These are phyloP conservation scores for Bemisia tabaci DNA, from an alignment of 1,140 invertebrate species.

Conservation along the genomic window DNA sequence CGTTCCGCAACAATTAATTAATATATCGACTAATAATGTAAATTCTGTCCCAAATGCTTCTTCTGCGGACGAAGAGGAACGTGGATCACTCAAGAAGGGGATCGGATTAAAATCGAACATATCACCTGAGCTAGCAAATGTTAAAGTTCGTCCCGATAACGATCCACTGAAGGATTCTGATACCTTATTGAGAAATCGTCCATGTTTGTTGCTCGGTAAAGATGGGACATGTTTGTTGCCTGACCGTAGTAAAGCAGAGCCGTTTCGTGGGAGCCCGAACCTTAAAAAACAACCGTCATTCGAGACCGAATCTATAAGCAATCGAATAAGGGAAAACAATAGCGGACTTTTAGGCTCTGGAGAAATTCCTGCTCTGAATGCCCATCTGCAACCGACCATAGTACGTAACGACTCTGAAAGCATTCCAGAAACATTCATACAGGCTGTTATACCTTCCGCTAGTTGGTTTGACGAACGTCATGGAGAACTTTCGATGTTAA, in stretches of 20 bases:
- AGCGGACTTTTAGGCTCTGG: neutral
- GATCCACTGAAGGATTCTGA: no score
- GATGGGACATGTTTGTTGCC: neutral
- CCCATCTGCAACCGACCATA: neutral
- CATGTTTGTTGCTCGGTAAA: neutral
- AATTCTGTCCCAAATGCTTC: neutral
- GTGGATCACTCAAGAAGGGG: neutral
- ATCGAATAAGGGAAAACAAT: neutral
- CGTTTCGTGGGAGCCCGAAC: neutral
- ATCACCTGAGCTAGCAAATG: neutral
- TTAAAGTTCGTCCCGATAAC: neutral
- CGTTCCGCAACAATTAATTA: neutral
- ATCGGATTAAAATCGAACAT: neutral
- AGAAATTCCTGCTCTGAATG: neutral
- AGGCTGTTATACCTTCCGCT: neutral
- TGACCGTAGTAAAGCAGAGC: neutral
- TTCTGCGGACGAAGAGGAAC: neutral
- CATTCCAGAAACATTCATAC: neutral
- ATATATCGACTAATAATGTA: neutral
- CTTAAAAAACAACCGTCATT: neutral
- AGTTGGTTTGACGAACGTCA: neutral
- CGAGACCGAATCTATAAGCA: neutral
- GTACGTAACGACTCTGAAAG: neutral
- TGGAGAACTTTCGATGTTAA: neutral
- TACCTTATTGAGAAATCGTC: neutral